phyloP scores from a whole-genome alignment of 1,140 invertebrate genomes.

The Penaeus japonicus region DNA sequence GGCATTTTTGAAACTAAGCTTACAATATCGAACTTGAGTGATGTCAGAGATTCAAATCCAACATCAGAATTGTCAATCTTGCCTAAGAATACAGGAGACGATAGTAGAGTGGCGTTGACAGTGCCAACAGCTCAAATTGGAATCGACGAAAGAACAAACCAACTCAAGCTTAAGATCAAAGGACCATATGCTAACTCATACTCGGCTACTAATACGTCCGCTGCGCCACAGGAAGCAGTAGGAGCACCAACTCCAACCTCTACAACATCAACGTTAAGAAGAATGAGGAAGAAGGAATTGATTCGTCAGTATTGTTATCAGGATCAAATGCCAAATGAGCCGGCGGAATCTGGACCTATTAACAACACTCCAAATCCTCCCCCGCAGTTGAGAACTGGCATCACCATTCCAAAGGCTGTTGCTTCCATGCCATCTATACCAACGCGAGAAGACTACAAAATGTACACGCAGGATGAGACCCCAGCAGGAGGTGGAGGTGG shows the following conservation, averaged over 20 bases:
- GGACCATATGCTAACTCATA: slow-evolving; percentile 71
- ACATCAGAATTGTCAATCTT: not conserved
- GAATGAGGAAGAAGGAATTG: slow-evolving; percentile 90
- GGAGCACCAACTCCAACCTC: slow-evolving; percentile 60
- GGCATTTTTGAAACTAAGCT: slow-evolving; percentile 15
- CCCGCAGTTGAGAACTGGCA: slow-evolving; percentile 74
- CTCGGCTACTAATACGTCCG: slow-evolving; percentile 55
- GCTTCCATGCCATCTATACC: slow-evolving; percentile 85
- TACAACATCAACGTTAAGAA: slow-evolving; percentile 77
- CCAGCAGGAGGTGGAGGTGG: slow-evolving; percentile 65
- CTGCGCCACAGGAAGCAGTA: slow-evolving; percentile 56
- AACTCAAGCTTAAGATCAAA: slow-evolving; percentile 89
- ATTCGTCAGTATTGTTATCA: slow-evolving; percentile 82
- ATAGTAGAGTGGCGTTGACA: slow-evolving; percentile 13
- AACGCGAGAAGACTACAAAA: slow-evolving; percentile 80
- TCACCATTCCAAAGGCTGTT: slow-evolving; percentile 85
- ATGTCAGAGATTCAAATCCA: slow-evolving; percentile 7
- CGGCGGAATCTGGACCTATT: slow-evolving; percentile 16
- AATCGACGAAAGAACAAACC: slow-evolving; percentile 68
- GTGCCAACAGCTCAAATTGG: slow-evolving; percentile 41
- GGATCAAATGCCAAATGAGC: slow-evolving; percentile 45
- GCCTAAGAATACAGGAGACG: slow-evolving; percentile 7
- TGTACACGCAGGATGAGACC: slow-evolving; percentile 59
- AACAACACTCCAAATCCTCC: slow-evolving; percentile 69
- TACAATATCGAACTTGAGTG: slow-evolving; percentile 6